Evolutionary conservation across 2,113 vertebrate genomes (phyloP).

Genomic region (Trichomycterus rosablanca): DNA sequence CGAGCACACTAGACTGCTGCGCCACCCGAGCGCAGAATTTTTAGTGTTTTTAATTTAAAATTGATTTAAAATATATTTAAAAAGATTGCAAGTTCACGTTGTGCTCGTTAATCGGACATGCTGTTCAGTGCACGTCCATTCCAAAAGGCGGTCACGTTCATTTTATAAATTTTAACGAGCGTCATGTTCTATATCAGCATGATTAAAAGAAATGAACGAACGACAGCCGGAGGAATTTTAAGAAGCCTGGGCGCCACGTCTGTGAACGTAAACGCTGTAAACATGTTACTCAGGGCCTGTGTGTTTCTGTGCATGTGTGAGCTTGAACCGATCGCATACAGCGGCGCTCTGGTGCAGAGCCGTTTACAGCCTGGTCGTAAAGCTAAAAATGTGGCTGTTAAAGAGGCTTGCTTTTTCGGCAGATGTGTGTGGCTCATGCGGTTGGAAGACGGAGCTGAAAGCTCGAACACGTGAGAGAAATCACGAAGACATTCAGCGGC

Average conservation of each 20-base stretch:
- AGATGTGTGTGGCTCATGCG: constrained; percentile 7
- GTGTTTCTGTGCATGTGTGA: constrained; percentile 37
- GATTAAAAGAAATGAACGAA: too few relatives aligned
- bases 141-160: too few relatives aligned
- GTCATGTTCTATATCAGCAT: too few relatives aligned
- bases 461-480: background rate
- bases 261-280: constrained; percentile 2
- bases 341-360: constrained; percentile 25
- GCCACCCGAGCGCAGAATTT: too few relatives aligned
- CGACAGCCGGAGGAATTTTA: background rate
- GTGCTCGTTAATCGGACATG: too few relatives aligned
- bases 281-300: background rate
- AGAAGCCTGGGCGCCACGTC: background rate
- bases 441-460: background rate
- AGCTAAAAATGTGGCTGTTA: constrained; percentile 38
- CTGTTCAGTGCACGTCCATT: too few relatives aligned
- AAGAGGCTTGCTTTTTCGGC: constrained; percentile 9
- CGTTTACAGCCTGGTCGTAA: constrained; percentile 33
- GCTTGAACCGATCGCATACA: constrained; percentile 31
- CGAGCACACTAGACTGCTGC: too few relatives aligned
- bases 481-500: background rate
- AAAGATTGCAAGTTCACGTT: too few relatives aligned
- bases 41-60: too few relatives aligned
- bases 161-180: too few relatives aligned
- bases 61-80: too few relatives aligned